phyloP scores from a whole-genome alignment of 2,113 vertebrate genomes.

The Tyto alba region DNA sequence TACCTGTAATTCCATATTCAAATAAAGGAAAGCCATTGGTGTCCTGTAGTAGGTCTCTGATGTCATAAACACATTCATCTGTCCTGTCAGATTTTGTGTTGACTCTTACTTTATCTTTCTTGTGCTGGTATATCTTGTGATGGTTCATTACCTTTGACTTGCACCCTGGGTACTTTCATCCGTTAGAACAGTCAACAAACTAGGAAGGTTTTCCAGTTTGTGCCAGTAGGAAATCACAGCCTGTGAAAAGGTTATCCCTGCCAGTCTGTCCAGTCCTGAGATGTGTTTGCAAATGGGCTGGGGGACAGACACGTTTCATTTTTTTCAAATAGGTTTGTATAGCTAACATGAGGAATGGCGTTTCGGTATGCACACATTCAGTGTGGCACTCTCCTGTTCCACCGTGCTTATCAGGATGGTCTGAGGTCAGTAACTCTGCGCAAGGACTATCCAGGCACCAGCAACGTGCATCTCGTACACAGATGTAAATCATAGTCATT shows the following conservation, averaged over 20 bases:
- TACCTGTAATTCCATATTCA: background rate
- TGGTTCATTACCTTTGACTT: background rate
- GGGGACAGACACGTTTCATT: background rate
- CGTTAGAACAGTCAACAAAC: background rate
- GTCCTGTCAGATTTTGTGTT: background rate
- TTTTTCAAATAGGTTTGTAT: background rate
- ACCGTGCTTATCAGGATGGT: fast-evolving
- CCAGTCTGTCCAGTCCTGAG: background rate
- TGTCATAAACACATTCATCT: background rate
- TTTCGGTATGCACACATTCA: fast-evolving
- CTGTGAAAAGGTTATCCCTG: background rate
- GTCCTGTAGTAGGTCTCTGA: background rate
- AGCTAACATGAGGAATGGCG: background rate
- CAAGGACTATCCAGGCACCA: fast-evolving
- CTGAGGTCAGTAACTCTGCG: background rate
- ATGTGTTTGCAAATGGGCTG: background rate
- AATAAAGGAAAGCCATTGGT: background rate
- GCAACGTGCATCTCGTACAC: fast-evolving
- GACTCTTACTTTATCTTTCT: background rate
- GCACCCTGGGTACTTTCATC: background rate
- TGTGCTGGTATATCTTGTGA: background rate
- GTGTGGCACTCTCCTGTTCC: background rate
- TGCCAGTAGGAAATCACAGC: background rate
- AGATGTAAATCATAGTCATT: fast-evolving
- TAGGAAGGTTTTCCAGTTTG: background rate